phyloP scores from a whole-genome alignment of 1,140 invertebrate genomes.

The Ectropis grisescens region DNA sequence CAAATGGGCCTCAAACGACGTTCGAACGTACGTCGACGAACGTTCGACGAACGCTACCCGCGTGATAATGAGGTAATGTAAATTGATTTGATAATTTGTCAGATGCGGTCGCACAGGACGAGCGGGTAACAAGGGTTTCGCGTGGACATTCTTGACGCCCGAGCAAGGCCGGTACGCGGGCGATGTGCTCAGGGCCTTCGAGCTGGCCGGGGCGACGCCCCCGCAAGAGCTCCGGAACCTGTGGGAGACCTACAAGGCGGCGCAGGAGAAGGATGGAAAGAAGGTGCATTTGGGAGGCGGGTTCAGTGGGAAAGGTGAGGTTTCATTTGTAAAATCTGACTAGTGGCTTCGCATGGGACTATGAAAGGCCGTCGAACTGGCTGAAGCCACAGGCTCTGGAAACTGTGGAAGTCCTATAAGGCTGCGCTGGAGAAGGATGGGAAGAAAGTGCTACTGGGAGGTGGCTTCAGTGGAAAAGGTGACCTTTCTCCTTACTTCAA shows the following conservation, averaged over 20 bases:
- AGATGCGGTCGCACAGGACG: constrained; percentile 93
- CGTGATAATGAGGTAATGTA: too few relatives aligned
- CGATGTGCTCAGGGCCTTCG: constrained; percentile 93
- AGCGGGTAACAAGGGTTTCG: constrained; percentile 97
- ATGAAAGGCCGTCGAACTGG: constrained; percentile 92
- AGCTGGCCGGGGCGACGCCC: constrained; percentile 82
- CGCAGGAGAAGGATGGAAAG: constrained; percentile 91
- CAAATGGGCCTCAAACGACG: too few relatives aligned
- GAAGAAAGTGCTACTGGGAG: constrained; percentile 93
- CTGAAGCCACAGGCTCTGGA: constrained; percentile 79
- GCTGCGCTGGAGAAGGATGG: constrained; percentile 89
- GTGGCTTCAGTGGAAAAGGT: constrained; percentile 97
- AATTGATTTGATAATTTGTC: too few relatives aligned
- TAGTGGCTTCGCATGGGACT: too few relatives aligned
- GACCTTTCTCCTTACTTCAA: too few relatives aligned
- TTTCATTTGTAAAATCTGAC: constrained; percentile 78
- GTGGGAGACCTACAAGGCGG: constrained; percentile 91
- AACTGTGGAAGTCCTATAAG: constrained; percentile 91
- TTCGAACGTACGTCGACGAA: too few relatives aligned
- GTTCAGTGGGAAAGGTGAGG: constrained; percentile 94
- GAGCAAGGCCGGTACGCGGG: constrained; percentile 94
- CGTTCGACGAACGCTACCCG: too few relatives aligned
- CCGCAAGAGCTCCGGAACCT: constrained; percentile 83
- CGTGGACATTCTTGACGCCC: constrained; percentile 96
- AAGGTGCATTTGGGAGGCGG: constrained; percentile 94